Base-by-base conservation (phyloP, 2,797 vertebrate genomes). In the Diplodus puntazzo region DNA sequence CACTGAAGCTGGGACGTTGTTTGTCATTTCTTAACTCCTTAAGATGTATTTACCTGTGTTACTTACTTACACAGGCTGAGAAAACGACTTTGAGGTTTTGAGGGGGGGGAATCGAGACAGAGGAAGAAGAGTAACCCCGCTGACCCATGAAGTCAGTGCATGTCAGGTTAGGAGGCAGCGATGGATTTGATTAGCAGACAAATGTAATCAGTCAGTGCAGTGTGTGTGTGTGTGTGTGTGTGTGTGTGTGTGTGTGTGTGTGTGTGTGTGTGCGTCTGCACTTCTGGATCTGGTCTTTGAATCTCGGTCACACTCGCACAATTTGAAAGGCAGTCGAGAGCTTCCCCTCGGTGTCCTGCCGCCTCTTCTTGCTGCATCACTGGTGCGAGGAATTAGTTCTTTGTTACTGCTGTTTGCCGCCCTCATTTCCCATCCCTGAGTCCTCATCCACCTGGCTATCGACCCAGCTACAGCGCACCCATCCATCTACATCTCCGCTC, bases 351-450 rank as follows among this genome's bases (percentile, higher is more conserved):
- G 72, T 57, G 67, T 85, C 75, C 80, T 80, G 65, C 75, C 84
- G 69, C 75, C 67, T 77, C 57, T 54, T 49, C 65, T 62, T 11
- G 1, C 83, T 91, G 85, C 87, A 86, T 88, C 94, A 89, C 69
- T 88, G 87, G 78, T 85, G 86, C 74, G 4, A 55, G 70, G 87
- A 88, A 90, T 90, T 77, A 87, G 72, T 81, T 90, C 46, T 85
- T 84, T 80, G 76, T 82, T 89, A 71, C 53, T 58, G 83, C 83
- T 61, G 63, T 88, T 87, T 66, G 81, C 57, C 17, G 23, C 74
- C 67, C 81, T 85, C 23, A 46, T 85, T 86, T 84, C 75, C 64
- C 64, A 17, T 78, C 71, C 69, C 76, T 45, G 75, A 79, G 54
- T 87, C 73, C 70, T 82, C 79, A 63, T 84, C 77, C 83, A 88